A percentile compares a stretch with the other conserved stretches of the same genome.
These are phyloP conservation scores for Lanius ludovicianus DNA, from an alignment of 2,113 vertebrate genomes.

Conservation along the genomic window DNA sequence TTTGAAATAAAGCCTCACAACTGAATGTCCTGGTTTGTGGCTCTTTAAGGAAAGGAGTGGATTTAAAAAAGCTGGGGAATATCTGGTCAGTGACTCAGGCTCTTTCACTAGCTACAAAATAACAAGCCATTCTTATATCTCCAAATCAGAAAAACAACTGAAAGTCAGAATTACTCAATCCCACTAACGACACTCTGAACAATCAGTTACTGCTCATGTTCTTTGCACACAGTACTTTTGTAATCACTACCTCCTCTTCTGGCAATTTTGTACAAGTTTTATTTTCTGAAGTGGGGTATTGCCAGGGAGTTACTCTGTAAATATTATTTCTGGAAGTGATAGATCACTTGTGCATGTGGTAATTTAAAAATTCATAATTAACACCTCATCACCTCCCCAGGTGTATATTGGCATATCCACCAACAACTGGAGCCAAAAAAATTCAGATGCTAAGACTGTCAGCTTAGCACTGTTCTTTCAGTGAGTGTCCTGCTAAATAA, in stretches of 20 bases:
- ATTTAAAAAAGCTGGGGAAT: neutral
- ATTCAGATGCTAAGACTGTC: neutral
- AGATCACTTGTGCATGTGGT: neutral
- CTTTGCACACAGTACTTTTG: neutral
- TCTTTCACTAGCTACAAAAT: neutral
- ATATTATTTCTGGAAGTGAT: constrained; percentile 39
- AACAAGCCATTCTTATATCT: neutral
- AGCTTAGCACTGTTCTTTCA: neutral
- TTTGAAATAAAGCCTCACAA: neutral
- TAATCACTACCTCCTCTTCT: neutral
- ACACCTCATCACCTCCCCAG: constrained; percentile 7
- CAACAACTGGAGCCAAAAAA: neutral
- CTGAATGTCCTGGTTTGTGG: neutral
- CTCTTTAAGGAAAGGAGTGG: neutral
- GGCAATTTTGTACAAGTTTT: neutral
- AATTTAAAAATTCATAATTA: constrained; percentile 33
- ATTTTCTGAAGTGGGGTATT: neutral
- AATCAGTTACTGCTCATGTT: neutral
- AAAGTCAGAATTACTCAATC: constrained; percentile 8
- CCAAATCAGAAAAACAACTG: neutral
- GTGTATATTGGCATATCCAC: neutral
- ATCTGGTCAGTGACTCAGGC: neutral
- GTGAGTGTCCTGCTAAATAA: neutral
- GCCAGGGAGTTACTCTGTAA: constrained; percentile 26
- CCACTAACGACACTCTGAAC: neutral